Evolutionary conservation across 64 coral and sea anemone genomes (phyloP), one percentile per base, ranked within the genome.

Genomic region (Montipora efflorescens): DNA sequence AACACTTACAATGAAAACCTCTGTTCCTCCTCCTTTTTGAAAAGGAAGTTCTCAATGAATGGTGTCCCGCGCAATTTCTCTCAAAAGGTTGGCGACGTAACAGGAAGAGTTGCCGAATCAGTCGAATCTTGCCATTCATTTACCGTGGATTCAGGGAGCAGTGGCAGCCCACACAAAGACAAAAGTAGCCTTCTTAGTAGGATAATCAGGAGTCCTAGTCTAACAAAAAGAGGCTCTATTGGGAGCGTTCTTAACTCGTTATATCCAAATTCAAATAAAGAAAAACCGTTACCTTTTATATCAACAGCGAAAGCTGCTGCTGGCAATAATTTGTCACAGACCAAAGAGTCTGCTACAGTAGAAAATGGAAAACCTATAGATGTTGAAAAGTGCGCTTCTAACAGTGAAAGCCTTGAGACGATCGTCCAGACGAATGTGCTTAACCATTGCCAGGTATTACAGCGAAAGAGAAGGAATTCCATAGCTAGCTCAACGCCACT

Each of bases 401-500:
- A 5, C 46, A 3, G n/a, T 2, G 58, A 53, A 88, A 52, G 48
- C 23, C 86, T 77, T 4, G 3, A 48, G 48, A 67, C 84, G 44
- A 84, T 69, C 52, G 73, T 77, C 51, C 85, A 53, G 83, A 14
- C 71, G 68, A 16, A 77, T 43, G 48, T 79, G 58, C 21, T 78
- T 12, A 49, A 36, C 46, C 49, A 87, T 61, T 48, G 74, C 71
- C 71, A 87, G 47, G 10, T 4, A 5, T 16, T 79, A 12, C 59
- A 70, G 44, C 49, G 84, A 67, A 15, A 47, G 18, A 68, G 91
- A 15, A 15, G 91, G 6, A 87, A 87, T 15, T 93, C 91, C 18
- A 93, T 93, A 47, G 92, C 92, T 22, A 73, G 83, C 16, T 20
- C 75, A 7, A 80, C 67, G 44, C 92, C 92, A 9, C 66, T 49